Base-by-base conservation (phyloP, 2,113 vertebrate genomes). In the Euleptes europaea region DNA sequence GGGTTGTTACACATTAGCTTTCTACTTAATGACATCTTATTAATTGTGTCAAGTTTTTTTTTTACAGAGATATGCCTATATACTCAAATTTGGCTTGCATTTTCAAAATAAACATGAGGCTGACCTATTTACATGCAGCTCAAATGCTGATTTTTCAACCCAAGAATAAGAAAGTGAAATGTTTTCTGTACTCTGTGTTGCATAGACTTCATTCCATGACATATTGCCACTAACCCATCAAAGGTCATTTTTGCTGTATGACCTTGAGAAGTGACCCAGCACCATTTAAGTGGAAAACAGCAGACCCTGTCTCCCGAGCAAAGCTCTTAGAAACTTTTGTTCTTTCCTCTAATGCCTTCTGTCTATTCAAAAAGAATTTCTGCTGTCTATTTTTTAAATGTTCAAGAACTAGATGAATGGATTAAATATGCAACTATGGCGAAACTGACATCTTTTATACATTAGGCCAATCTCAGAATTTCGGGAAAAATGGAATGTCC, bases 11-110 rank as follows among this genome's bases (percentile, higher is more conserved):
- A 93, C 75, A 86, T 93, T 91, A 92, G 86, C 79, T 93, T 84
- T 87, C 42, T 47, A 83, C 92, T 94, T 93, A 93, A 93, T 91
- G 85, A 90, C 90, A 91, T 87, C 83, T 94, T 94, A 93, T 91
- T 93, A 93, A 92, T 88, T 70, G 84, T 93, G 10, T 51, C 31
- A 89, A 88, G 92, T 92, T 93, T 94, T 88, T 92, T 93, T 94
- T 88, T 93, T 89, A 71, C 69, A 84, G 84, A 90, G 89, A 89
- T 93, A 91, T 89, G 72, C 83, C 88, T 83, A 91, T 42, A 85
- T 88, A 78, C 86, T 91, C 83, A 40, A 84, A 88, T 92, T 92
- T 92, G 91, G 89, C 91, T 94, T 87, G 47, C 79, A 54, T 90
- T 94, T 78, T 91, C 85, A 86, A 57, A 82, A 88, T 93, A 93